Percentiles rank a stretch among this genome's conserved stretches.
These are phyloP conservation scores for Smithornis capensis DNA, from an alignment of 2,113 vertebrate species.

Conservation along the genomic window DNA sequence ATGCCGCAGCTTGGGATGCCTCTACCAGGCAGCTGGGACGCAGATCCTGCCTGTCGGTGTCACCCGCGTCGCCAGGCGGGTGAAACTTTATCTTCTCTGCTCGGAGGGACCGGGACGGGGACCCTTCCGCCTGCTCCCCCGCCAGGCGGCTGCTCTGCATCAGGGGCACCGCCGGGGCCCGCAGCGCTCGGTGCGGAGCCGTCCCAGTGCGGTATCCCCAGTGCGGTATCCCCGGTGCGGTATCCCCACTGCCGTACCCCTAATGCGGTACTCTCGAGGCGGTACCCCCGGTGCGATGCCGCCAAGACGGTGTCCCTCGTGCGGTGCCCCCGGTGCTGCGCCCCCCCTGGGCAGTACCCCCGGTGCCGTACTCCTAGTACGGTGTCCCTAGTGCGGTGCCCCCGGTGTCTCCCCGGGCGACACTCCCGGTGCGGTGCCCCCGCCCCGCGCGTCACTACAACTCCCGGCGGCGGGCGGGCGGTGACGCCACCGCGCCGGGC, in stretches of 20 bases:
- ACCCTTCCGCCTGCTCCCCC: background rate
- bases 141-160: background rate
- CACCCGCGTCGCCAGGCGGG: background rate
- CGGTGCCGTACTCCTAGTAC: background rate
- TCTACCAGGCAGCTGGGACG: background rate
- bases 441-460: slow-evolving; percentile 31
- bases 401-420: fast-evolving
- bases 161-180: fast-evolving
- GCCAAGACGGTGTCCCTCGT: background rate
- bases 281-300: too few species aligned
- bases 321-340: too few species aligned
- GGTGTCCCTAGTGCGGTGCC: too few species aligned
- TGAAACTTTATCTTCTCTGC: background rate
- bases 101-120: background rate
- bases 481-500: slow-evolving; percentile 77
- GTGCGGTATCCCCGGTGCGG: fast-evolving
- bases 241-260: too few species aligned
- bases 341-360: background rate
- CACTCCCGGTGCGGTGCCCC: background rate
- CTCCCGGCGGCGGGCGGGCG: slow-evolving; percentile 54
- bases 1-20: background rate
- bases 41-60: background rate
- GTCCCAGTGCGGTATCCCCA: background rate
- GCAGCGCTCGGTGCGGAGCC: background rate
- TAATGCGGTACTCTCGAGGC: fast-evolving